Evolutionary conservation across 2,113 vertebrate genomes (phyloP), one percentile per base, ranked within the genome.

Genomic region (Forbesichthys papilliferus): DNA sequence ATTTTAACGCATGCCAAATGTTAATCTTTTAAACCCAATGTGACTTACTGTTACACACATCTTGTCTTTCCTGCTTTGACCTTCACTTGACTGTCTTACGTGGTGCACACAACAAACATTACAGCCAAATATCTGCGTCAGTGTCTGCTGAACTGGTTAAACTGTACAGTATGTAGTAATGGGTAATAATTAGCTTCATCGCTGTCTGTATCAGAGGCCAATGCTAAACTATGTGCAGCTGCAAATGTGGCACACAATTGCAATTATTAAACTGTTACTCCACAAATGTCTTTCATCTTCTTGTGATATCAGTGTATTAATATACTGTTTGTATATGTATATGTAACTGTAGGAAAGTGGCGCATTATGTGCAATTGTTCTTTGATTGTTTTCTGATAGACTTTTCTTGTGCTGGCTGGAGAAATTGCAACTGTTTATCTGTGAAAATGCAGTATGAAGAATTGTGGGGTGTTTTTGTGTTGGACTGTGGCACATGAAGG

Each of bases 1-100:
- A 81, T 79, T 68, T 57, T 74, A 72, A 81, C 87, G 95, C 96
- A 96, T 95, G 96, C 96, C 96, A 96, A 93, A 94, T 73, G 65
- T 83, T 84, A 83, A 47, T 64, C 51, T 72, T 75, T 87, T 77
- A 80, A 79, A 74, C 75, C 84, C 80, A 68, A 65, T 20, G 75
- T 85, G 65, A 79, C 77, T 70, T 85, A 76, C 74, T 81, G 71
- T 66, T 64, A 74, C 77, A 83, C 49, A 73, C 79, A 67, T 33
- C 55, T 63, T 52, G 10, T 72, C 61, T 71, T 73, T 72, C 72
- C 14, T 78, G 73, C 77, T 85, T 73, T 36, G 36, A 68, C 73
- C 61, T 52, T 78, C 66, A 61, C 61, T 52, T 78, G 53, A 53
- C 58, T 71, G 68, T 80, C 58, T 71, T 48, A 85, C 49, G 57